Evolutionary conservation across 2,797 vertebrate genomes (phyloP), one percentile per base, ranked within the genome.

Genomic region (Manis pentadactyla): DNA sequence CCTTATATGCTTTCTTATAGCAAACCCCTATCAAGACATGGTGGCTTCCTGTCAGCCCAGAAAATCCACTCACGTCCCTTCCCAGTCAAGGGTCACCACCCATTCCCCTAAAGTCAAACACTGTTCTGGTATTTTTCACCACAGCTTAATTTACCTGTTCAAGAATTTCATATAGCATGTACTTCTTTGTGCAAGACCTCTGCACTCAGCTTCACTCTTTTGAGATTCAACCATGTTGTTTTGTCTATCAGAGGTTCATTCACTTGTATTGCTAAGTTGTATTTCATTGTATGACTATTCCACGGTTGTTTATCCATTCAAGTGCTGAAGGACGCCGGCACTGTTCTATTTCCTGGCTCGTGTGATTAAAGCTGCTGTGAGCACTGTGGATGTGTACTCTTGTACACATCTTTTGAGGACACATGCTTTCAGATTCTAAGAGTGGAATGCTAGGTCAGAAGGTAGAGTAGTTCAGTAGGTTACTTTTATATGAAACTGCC

Each of bases 291-390:
- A 37, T 39, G 51, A 42, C 10, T 59, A 25, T 17, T 57, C 68
- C 3, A 0, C 25, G 2, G 23, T 51, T 68, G 37, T 59, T 46
- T 42, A n/a, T 55, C 13, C 37, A 59, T 10, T 14, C 4, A 0
- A 29, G 19, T 0, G 1, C 25, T 46, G 37, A 87, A 2, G 29
- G 53, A n/a, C 68, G 14, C n/a, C 27, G 25, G 37, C 19, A n/a
- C 53, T 25, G 8, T 71, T 57, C 84, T 55, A 12, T 15, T 13
- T 68, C 82, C 82, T 29, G 17, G n/a, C 49, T 68, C 3, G 53
- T 29, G 37, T 19, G 10, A 53, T 8, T 53, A 55, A 53, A 69
- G n/a, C 64, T 85, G 84, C 66, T 87, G 37, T 9, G 51, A 73
- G 18, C 23, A 51, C 37, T 63, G 10, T 12, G 11, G 46, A 46